Evolutionary conservation across 1,140 invertebrate species (phyloP).

Genomic region (Sitobion miscanthi): DNA sequence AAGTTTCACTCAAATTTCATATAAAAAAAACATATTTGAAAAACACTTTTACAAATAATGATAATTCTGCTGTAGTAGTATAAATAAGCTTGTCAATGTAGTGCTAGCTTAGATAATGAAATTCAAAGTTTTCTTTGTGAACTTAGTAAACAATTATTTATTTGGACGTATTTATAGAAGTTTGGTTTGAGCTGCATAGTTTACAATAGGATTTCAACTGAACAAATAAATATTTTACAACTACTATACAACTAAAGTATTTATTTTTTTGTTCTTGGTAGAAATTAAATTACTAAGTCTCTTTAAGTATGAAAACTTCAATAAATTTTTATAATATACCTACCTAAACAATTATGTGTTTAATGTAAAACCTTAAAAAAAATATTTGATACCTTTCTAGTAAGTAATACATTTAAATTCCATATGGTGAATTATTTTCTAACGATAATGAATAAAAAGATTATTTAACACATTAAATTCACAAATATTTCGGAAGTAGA

Average conservation of each 20-base stretch:
- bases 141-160: not conserved
- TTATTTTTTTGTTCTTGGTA: not conserved
- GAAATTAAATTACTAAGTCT: not conserved
- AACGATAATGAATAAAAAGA: not conserved
- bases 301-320: too few relatives aligned
- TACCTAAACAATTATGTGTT: not conserved
- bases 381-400: too few relatives aligned
- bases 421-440: not conserved
- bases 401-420: too few relatives aligned
- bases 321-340: not conserved
- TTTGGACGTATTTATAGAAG: not conserved
- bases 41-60: not conserved
- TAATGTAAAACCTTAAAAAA: not conserved
- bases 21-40: not conserved
- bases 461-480: not conserved
- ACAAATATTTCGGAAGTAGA: not conserved
- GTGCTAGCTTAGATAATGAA: not conserved
- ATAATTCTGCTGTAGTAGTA: not conserved
- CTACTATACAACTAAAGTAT: not conserved
- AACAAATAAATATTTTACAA: not conserved
- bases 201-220: not conserved
- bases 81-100: not conserved
- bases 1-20: not conserved
- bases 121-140: not conserved
- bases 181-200: not conserved